Conservation (phyloP, 2,113 vertebrate genomes). For the Candoia aspera region DNA sequence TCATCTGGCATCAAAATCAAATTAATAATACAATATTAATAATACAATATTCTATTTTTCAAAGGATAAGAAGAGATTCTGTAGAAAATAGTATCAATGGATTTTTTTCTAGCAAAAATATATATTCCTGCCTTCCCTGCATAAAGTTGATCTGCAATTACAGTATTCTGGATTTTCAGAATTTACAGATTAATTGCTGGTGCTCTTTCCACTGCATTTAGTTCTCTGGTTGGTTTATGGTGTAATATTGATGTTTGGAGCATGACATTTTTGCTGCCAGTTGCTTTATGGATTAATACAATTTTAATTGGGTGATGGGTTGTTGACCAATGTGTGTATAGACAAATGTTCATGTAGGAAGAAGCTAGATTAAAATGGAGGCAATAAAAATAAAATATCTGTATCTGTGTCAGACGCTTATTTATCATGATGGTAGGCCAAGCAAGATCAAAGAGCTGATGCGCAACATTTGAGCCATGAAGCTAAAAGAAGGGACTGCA, state of each 20-base stretch:
- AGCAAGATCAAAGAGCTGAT: neutral
- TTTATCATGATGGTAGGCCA: neutral
- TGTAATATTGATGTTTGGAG: neutral
- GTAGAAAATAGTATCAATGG: neutral
- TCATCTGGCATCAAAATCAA: neutral
- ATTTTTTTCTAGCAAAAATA: neutral
- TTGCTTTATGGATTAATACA: neutral
- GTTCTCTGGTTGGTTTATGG: neutral
- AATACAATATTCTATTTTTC: neutral
- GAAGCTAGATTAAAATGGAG: neutral
- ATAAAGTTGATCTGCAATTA: neutral
- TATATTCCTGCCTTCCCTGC: neutral
- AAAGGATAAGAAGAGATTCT: neutral
- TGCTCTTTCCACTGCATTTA: neutral
- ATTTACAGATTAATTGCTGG: neutral
- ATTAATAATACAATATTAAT: neutral
- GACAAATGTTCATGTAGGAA: neutral
- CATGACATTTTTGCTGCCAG: neutral
- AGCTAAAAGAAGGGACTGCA: neutral
- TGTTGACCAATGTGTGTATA: neutral
- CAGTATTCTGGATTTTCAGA: neutral
- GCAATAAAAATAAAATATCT: neutral
- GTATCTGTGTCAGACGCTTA: neutral
- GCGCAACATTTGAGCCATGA: neutral
- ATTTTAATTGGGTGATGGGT: neutral